Percentiles rank a stretch among this genome's conserved stretches.
Conservation (phyloP, 2,888 invertebrate genomes). For the Leptopilina syphax region DNA sequence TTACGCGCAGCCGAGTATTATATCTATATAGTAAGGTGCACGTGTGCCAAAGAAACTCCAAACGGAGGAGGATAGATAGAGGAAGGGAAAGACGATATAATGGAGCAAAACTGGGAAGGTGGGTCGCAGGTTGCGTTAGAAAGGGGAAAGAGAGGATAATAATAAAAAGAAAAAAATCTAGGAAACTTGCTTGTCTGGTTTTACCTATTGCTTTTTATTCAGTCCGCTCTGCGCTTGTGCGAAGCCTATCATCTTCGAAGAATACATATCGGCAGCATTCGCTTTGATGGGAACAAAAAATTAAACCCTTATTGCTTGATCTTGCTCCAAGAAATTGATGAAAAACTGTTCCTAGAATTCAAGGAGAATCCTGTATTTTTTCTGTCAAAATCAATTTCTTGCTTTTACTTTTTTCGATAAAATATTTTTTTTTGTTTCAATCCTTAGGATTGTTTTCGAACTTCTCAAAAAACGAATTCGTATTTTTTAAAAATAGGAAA, state of each 20-base stretch:
- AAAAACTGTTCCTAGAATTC: background rate
- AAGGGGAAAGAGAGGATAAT: background rate
- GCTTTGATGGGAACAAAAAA: background rate
- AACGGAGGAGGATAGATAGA: conserved; percentile 16
- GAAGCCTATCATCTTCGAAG: background rate
- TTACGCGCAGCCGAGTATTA: conserved; percentile 8
- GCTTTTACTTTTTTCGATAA: background rate
- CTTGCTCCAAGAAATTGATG: background rate
- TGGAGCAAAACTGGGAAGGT: conserved; percentile 22
- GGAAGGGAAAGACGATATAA: conserved; percentile 21
- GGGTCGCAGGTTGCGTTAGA: conserved; percentile 8
- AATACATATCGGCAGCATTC: background rate
- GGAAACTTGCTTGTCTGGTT: conserved; percentile 36
- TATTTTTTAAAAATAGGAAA: too few relatives aligned
- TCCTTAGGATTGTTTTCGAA: too few relatives aligned
- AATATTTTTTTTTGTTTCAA: too few relatives aligned
- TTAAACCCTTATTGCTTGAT: background rate
- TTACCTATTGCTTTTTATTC: conserved; percentile 13
- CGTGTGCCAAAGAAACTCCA: conserved; percentile 36
- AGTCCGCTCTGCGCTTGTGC: background rate
- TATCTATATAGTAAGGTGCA: conserved; percentile 4
- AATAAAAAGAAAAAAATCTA: conserved; percentile 7
- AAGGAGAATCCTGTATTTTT: background rate
- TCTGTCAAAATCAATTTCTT: background rate
- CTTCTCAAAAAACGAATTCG: too few relatives aligned